Base-by-base conservation (phyloP, 2,888 invertebrate genomes). In the Zaprionus lineosus region DNA sequence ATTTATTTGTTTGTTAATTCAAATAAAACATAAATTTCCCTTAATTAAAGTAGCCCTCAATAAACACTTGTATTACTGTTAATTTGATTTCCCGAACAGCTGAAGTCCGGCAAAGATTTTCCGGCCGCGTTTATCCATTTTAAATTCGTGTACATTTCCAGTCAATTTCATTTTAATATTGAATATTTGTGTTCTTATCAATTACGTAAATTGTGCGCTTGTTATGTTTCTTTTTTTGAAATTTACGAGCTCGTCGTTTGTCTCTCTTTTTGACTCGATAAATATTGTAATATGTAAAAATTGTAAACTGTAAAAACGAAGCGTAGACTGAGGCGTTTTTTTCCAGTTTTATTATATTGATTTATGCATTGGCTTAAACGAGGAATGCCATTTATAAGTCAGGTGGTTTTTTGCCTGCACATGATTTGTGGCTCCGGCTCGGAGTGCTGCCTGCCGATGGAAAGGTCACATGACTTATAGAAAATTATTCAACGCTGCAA, bases 331-430 rank as follows among this genome's bases (percentile, higher is more conserved):
- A 33, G 56, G 61, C 50, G 58, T 11, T 52, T 15, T 50, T 50
- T 58, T 60, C 53, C 21, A 9, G 31, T 39, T 57, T 36, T 46
- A 76, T 62, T 46, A 52, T 82, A 62, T 74, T 78, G 78, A 78
- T 78, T 78, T 84, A 78, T 78, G 78, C 74, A 66, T 41, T 33
- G 55, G 58, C 50, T 65, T 50, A 63, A 79, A 63, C 60, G 74
- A 81, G 70, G 77, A 61, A 74, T 63, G 59, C 64, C 66, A 56
- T 79, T 79, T 79, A 72, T 75, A 76, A 50, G 69, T 41, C 71
- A 72, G 53, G 58, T 74, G 66, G 28, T 9, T 64, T 51, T 84
- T 76, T 81, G 64, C 70, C 33, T 44, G 52, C 46, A 63, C 46
- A 61, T 63, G 64, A 77, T 82, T 69, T 73, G 56, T 51, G 58